Evolutionary conservation across 2,888 invertebrate species (phyloP).

Genomic region (Melipona bicolor): DNA sequence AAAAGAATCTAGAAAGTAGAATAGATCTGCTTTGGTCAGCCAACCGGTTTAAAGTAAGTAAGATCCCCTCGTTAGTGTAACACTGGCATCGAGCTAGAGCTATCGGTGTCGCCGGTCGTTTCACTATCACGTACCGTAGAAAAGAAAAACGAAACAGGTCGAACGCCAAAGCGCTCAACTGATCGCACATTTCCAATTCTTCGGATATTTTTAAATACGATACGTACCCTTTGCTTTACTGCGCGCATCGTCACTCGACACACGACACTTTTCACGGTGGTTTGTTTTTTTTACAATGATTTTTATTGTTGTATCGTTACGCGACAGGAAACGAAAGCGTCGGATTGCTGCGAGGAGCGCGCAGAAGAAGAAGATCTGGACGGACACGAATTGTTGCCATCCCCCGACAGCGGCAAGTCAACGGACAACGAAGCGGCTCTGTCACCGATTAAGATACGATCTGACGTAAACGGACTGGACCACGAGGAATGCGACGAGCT

Average conservation of each 20-base stretch:
- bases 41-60: constrained; percentile 13
- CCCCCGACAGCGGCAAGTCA: constrained; percentile 85
- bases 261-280: neutral
- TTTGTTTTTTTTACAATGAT: neutral
- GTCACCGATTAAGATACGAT: constrained; percentile 80
- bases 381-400: constrained; percentile 84
- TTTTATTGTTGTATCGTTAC: no score
- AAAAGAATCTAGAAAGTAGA: constrained; percentile 9
- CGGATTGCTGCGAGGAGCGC: constrained; percentile 82
- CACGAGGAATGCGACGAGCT: constrained; percentile 86
- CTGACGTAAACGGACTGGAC: constrained; percentile 83
- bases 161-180: constrained; percentile 1
- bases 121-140: neutral
- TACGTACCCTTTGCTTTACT: neutral
- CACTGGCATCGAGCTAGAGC: neutral
- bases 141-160: constrained; percentile 31
- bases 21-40: constrained; percentile 40
- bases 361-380: constrained; percentile 85
- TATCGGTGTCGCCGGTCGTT: neutral
- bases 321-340: constrained; percentile 75
- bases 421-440: constrained; percentile 85
- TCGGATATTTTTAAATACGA: constrained; percentile 27
- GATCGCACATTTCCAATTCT: constrained; percentile 22
- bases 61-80: neutral
- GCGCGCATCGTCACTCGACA: neutral